Evolutionary conservation across 2,113 vertebrate genomes (phyloP), one percentile per base, ranked within the genome.

Genomic region (Misgurnus anguillicaudatus): DNA sequence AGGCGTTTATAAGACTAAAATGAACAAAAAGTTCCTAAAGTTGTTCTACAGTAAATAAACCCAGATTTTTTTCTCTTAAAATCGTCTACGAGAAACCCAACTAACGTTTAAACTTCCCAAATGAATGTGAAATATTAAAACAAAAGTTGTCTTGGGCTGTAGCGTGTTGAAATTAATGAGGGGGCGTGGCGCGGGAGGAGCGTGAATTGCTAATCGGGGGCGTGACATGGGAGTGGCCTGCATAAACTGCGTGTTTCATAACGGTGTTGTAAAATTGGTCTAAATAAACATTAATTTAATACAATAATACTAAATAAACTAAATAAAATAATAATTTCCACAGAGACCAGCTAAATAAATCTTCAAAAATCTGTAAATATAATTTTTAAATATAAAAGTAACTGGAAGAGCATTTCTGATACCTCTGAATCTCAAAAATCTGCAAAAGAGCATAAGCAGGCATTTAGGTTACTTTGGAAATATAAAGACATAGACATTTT

Each of bases 201-300:
- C 38, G 19, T 42, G 55, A 45, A 60, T 60, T 3, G 24, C 81
- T 77, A 80, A 82, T 80, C 21, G 38, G 65, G 38, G 16, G 71
- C 58, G 45, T 24, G 60, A 19, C 55, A 19, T 6, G 55, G 19
- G 5, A 1, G 16, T 14, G 62, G 13, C 0, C 6, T 24, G 39
- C 53, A 41, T 76, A 36, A 8, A 41, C 75, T 3, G 55, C 60
- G 62, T 53, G 51, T 68, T 47, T 45, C 75, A 62, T 77, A 57
- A 66, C 17, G 51, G 13, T n/a, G 53, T 55, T 55, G 6, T 19
- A n/a, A 55, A n/a, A 3, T 17, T 55, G 2, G 17, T 57, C n/a
- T 19, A 45, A 45, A 45, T 45, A 7, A 45, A 45, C 10, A 45
- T 53, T 5, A 17, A 53, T 14, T 14, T 14, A 53, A 53, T 53